Evolutionary conservation across 2,797 vertebrate genomes (phyloP).

Genomic region (Brotula barbata): DNA sequence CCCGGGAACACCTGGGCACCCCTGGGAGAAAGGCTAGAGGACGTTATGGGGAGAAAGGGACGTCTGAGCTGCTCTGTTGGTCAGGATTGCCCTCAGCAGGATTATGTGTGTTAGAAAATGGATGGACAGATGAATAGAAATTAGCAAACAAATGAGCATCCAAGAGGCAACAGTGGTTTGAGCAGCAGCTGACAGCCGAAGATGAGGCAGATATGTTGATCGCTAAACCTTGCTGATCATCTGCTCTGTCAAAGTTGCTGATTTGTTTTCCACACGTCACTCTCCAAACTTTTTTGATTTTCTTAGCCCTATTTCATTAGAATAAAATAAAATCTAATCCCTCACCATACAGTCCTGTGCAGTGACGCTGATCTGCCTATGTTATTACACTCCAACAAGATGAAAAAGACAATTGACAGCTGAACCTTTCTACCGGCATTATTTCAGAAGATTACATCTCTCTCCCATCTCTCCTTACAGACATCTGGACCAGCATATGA

Average conservation of each 20-base stretch:
- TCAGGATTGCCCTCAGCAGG: too few species aligned
- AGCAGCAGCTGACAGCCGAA: constrained; percentile 59
- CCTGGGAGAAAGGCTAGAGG: too few species aligned
- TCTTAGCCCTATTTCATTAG: constrained; percentile 7
- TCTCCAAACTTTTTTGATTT: too few species aligned
- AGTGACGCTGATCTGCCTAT: neutral
- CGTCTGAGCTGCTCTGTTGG: too few species aligned
- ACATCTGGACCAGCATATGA: neutral
- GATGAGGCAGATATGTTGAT: constrained; percentile 57
- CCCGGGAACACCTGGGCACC: too few species aligned
- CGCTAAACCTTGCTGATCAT: constrained; percentile 45
- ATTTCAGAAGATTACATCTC: constrained; percentile 2
- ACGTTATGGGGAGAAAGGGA: too few species aligned
- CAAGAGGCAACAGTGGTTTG: constrained; percentile 63
- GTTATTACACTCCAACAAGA: neutral
- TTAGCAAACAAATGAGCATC: constrained; percentile 57
- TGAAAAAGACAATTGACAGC: constrained; percentile 14
- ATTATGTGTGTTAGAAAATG: too few species aligned
- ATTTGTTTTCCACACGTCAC: too few species aligned
- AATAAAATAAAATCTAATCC: constrained; percentile 4
- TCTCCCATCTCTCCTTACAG: neutral
- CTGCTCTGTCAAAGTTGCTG: too few species aligned
- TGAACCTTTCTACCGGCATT: neutral
- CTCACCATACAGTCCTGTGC: constrained; percentile 3
- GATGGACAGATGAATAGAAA: too few species aligned